A percentile compares a stretch with the other conserved stretches of the same genome.
phyloP scores from a whole-genome alignment of 2,888 invertebrate genomes.

The Drosophila melanosoma region DNA sequence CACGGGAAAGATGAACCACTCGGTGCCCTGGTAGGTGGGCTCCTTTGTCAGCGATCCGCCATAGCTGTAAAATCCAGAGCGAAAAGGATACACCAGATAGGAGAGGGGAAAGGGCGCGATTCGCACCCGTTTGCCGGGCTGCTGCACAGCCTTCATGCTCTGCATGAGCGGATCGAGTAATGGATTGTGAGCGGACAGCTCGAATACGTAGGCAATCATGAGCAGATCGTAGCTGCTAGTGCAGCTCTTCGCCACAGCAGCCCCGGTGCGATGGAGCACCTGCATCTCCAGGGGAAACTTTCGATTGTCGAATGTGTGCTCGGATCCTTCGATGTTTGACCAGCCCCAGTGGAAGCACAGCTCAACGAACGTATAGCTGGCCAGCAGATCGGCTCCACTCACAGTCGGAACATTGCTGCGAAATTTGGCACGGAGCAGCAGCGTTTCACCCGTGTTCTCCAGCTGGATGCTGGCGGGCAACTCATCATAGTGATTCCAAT shows the following conservation, averaged over 20 bases:
- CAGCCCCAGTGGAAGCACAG: slow-evolving; percentile 87
- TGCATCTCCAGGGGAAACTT: slow-evolving; percentile 87
- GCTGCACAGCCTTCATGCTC: slow-evolving; percentile 85
- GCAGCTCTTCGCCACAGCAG: slow-evolving; percentile 57
- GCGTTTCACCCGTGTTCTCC: slow-evolving; percentile 86
- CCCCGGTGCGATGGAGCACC: slow-evolving; percentile 83
- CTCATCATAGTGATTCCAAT: slow-evolving; percentile 86
- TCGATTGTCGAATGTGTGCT: slow-evolving; percentile 86
- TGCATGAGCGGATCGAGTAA: slow-evolving; percentile 86
- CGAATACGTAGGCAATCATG: slow-evolving; percentile 86
- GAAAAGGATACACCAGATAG: slow-evolving; percentile 86
- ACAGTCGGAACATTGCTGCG: slow-evolving; percentile 81
- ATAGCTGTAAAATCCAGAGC: slow-evolving; percentile 87
- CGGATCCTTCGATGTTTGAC: slow-evolving; percentile 87
- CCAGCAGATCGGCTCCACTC: slow-evolving; percentile 86
- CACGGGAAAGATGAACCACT: slow-evolving; percentile 88
- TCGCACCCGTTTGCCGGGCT: slow-evolving; percentile 83
- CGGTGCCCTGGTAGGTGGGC: slow-evolving; percentile 87
- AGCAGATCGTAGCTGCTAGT: slow-evolving; percentile 84
- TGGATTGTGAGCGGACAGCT: slow-evolving; percentile 86
- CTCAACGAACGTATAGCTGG: slow-evolving; percentile 86
- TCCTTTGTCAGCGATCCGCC: slow-evolving; percentile 87
- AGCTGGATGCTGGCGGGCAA: slow-evolving; percentile 85
- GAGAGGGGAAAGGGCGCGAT: slow-evolving; percentile 87
- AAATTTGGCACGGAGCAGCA: slow-evolving; percentile 78